Percentiles rank a stretch among this genome's conserved stretches.
These are phyloP conservation scores for Drosophila willistoni DNA, from an alignment of 1,140 invertebrate species.

Conservation along the genomic window DNA sequence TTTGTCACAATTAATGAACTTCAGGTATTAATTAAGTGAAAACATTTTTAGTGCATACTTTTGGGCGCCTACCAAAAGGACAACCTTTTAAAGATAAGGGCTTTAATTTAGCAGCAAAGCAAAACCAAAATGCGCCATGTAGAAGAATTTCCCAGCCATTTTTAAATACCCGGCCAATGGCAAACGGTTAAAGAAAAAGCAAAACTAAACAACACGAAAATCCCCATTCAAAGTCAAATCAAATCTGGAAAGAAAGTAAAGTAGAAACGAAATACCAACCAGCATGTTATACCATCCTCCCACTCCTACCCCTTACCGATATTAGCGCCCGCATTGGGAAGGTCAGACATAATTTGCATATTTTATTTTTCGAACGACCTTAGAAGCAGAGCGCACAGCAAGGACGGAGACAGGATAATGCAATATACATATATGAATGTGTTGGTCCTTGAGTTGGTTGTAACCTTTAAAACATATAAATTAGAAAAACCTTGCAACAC, in stretches of 20 bases:
- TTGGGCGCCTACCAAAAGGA: too few relatives aligned
- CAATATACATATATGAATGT: background rate
- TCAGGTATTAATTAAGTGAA: too few relatives aligned
- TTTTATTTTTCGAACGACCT: constrained; percentile 37
- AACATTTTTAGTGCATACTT: too few relatives aligned
- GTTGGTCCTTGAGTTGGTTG: background rate
- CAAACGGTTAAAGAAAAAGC: constrained; percentile 3
- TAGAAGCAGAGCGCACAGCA: constrained; percentile 29
- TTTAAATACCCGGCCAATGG: constrained; percentile 1
- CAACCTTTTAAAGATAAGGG: too few relatives aligned
- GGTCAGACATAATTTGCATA: constrained; percentile 59
- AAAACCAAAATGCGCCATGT: background rate
- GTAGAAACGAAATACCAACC: background rate
- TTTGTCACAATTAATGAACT: too few relatives aligned
- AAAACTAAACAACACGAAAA: constrained; percentile 16
- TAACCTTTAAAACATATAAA: constrained; percentile 5
- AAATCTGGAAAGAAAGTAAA: background rate
- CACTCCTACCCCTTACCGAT: background rate
- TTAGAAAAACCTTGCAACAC: constrained; percentile 24
- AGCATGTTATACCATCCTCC: background rate
- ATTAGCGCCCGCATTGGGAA: constrained; percentile 16
- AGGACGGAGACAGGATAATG: constrained; percentile 37
- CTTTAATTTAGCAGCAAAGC: too few relatives aligned
- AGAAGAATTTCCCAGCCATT: background rate
- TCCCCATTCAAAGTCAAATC: constrained; percentile 61